Evolutionary conservation across 2,797 vertebrate species (phyloP).

Genomic region (Chelon auratus): DNA sequence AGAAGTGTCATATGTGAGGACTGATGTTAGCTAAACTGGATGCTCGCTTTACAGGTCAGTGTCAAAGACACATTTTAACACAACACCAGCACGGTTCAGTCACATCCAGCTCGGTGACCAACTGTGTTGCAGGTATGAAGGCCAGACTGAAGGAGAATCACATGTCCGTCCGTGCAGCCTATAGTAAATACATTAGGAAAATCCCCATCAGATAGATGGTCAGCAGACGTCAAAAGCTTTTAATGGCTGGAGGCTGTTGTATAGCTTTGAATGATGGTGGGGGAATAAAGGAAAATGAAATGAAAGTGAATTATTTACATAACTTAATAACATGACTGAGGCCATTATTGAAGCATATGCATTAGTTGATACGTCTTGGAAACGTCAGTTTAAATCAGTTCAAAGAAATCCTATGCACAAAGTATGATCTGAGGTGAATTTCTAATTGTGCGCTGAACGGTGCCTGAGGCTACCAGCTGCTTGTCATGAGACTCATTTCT

Average conservation of each 20-base stretch:
- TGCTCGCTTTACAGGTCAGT: background rate
- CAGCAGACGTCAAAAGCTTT: background rate
- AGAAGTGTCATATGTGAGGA: background rate
- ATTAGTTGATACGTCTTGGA: background rate
- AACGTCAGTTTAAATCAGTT: background rate
- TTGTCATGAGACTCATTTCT: constrained; percentile 76
- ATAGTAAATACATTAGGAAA: constrained; percentile 29
- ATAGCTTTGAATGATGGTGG: background rate
- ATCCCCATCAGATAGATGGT: constrained; percentile 10
- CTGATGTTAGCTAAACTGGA: background rate
- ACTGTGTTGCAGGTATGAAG: background rate
- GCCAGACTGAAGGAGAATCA: constrained; percentile 18
- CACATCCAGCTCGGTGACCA: background rate
- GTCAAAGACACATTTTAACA: background rate
- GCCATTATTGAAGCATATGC: background rate
- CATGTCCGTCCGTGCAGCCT: constrained; percentile 24
- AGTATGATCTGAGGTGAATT: background rate
- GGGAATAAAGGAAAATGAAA: background rate
- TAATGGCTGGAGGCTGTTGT: background rate
- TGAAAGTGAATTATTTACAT: background rate
- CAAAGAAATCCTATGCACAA: background rate
- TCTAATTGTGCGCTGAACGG: constrained; percentile 4
- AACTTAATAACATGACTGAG: background rate
- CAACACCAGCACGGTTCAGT: background rate
- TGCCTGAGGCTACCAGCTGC: constrained; percentile 68